Evolutionary conservation across 2,113 vertebrate species (phyloP).

Genomic region (Sigmodon hispidus): DNA sequence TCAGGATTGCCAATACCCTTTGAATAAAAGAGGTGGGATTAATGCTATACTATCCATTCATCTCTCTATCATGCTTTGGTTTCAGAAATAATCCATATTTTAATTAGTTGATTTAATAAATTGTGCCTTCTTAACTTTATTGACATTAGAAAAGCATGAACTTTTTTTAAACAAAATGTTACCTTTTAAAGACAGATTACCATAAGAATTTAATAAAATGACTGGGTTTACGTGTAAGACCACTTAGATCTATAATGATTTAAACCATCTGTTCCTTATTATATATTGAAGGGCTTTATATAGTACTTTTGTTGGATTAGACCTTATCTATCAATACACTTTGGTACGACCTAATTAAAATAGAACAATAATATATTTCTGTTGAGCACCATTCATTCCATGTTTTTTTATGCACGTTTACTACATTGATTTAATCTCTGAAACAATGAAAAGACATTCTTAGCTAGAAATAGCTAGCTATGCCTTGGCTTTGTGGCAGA

Average conservation of each 20-base stretch:
- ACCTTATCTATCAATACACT: conserved; percentile 83
- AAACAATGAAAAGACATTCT: conserved; percentile 94
- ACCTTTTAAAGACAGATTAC: conserved; percentile 79
- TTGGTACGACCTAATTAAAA: conserved; percentile 81
- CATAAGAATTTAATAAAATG: conserved; percentile 82
- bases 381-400: conserved; percentile 77
- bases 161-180: conserved; percentile 74
- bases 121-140: conserved; percentile 77
- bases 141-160: conserved; percentile 61
- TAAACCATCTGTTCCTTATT: conserved; percentile 83
- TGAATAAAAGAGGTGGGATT: conserved; percentile 54
- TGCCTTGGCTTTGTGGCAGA: conserved; percentile 91
- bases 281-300: conserved; percentile 72
- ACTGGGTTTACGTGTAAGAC: conserved; percentile 77
- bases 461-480: conserved; percentile 89
- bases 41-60: conserved; percentile 20
- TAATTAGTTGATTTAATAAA: conserved; percentile 79
- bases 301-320: conserved; percentile 67
- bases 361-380: conserved; percentile 83
- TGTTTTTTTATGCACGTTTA: conserved; percentile 82
- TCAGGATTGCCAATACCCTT: conserved; percentile 60
- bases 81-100: conserved; percentile 81
- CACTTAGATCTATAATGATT: conserved; percentile 81
- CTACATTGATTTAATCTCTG: conserved; percentile 86
- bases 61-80: conserved; percentile 74